Evolutionary conservation across 2,888 invertebrate genomes (phyloP).

Genomic region (Bursaphelenchus okinawaensis): DNA sequence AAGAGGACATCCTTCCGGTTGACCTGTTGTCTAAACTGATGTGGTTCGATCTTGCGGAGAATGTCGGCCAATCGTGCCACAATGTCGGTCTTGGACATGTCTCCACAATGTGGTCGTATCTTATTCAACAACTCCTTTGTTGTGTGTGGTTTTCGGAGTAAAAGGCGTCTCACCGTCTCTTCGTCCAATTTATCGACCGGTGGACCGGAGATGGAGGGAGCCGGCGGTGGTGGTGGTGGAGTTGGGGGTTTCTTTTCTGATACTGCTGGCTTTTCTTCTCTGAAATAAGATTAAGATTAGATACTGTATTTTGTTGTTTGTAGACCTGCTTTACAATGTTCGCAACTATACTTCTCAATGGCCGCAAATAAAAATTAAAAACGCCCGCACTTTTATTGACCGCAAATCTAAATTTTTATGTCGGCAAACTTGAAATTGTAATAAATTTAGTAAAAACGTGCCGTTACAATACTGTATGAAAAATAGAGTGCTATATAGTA

Average conservation of each 20-base stretch:
- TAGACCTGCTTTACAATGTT: too few relatives aligned
- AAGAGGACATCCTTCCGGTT: slow-evolving; percentile 52
- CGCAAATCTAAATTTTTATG: too few relatives aligned
- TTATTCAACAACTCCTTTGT: slow-evolving; percentile 73
- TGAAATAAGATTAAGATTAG: neutral
- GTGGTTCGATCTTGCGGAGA: slow-evolving; percentile 49
- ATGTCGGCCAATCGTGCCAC: slow-evolving; percentile 48
- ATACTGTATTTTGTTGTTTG: too few relatives aligned
- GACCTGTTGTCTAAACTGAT: slow-evolving; percentile 47
- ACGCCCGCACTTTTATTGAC: too few relatives aligned
- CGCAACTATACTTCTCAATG: too few relatives aligned
- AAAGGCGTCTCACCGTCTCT: slow-evolving; percentile 72
- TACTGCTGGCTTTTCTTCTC: neutral
- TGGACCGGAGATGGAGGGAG: neutral
- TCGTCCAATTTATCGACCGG: slow-evolving; percentile 26
- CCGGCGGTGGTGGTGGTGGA: slow-evolving; percentile 2
- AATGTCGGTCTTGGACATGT: slow-evolving; percentile 36
- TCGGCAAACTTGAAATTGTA: too few relatives aligned
- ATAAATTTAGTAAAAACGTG: too few relatives aligned
- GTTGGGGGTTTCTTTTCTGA: neutral
- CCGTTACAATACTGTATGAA: too few relatives aligned
- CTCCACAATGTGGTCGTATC: slow-evolving; percentile 63
- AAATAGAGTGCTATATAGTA: too few relatives aligned
- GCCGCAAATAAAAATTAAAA: too few relatives aligned
- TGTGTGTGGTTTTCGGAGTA: slow-evolving; percentile 94